These are phyloP conservation scores for Deroplatys truncata DNA, from an alignment of 2,888 invertebrate species.

Conservation along the genomic window DNA sequence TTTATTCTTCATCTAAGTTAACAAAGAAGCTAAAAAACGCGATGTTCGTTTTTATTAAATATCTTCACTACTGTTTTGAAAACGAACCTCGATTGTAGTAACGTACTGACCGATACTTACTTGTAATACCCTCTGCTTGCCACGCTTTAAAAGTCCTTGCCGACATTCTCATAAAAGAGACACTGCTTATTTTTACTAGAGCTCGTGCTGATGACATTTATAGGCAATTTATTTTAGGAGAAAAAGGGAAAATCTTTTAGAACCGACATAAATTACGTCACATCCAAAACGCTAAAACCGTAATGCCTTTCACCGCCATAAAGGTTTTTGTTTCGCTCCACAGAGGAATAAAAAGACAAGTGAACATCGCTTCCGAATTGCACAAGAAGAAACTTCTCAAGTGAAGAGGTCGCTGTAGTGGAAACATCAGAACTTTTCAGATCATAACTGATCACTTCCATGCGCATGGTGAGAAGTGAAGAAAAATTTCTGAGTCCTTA, in stretches of 20 bases:
- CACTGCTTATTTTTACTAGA: too few species aligned
- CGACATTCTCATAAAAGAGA: too few species aligned
- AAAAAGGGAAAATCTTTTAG: neutral
- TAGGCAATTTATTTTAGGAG: neutral
- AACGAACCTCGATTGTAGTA: too few species aligned
- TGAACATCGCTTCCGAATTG: neutral
- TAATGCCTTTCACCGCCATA: neutral
- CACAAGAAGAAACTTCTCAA: neutral
- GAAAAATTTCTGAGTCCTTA: neutral
- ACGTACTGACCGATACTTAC: too few species aligned
- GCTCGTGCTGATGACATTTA: neutral
- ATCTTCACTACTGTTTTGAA: too few species aligned
- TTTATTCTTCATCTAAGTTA: too few species aligned
- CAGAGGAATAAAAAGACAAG: neutral
- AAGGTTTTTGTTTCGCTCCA: neutral
- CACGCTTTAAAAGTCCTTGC: too few species aligned
- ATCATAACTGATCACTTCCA: neutral
- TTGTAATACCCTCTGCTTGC: too few species aligned
- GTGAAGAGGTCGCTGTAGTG: neutral
- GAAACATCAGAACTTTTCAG: neutral
- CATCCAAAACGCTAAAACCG: neutral
- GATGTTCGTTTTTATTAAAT: too few species aligned
- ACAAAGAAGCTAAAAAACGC: too few species aligned
- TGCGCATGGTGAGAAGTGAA: neutral
- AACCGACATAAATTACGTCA: neutral